Evolutionary conservation across 2,888 invertebrate species (phyloP).

Genomic region (Autographa gamma): DNA sequence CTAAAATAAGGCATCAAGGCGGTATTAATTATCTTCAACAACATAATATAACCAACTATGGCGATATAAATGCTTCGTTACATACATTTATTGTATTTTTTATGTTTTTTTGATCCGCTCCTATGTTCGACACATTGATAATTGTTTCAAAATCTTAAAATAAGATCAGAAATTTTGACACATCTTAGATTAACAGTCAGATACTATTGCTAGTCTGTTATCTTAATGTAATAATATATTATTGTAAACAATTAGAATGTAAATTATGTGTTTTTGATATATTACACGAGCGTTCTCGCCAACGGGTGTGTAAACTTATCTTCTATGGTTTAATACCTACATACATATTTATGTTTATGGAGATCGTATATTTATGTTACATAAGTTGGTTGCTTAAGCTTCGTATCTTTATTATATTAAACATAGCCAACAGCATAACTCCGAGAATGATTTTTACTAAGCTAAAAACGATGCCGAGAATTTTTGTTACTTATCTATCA

Average conservation of each 20-base stretch:
- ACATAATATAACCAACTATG: too few relatives aligned
- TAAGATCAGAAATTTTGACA: conserved; percentile 1
- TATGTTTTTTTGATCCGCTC: too few relatives aligned
- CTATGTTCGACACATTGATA: too few relatives aligned
- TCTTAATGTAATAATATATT: neutral
- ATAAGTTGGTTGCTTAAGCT: neutral
- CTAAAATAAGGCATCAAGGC: too few relatives aligned
- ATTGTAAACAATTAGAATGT: conserved; percentile 13
- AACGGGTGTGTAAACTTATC: neutral
- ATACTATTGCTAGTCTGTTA: conserved; percentile 33
- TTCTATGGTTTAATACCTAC: neutral
- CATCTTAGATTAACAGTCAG: conserved; percentile 5
- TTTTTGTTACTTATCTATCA: too few relatives aligned
- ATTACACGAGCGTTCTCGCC: neutral
- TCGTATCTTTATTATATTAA: neutral
- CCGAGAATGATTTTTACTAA: too few relatives aligned
- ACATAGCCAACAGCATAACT: too few relatives aligned
- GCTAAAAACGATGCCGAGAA: too few relatives aligned
- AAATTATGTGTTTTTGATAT: conserved; percentile 1
- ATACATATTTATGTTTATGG: neutral
- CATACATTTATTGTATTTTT: too few relatives aligned
- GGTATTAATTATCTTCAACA: too few relatives aligned
- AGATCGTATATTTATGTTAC: neutral
- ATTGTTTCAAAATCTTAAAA: too few relatives aligned
- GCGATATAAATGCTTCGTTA: too few relatives aligned